These are phyloP conservation scores for Smittia sp. DNA, from an alignment of 2,888 invertebrate species.

Conservation along the genomic window DNA sequence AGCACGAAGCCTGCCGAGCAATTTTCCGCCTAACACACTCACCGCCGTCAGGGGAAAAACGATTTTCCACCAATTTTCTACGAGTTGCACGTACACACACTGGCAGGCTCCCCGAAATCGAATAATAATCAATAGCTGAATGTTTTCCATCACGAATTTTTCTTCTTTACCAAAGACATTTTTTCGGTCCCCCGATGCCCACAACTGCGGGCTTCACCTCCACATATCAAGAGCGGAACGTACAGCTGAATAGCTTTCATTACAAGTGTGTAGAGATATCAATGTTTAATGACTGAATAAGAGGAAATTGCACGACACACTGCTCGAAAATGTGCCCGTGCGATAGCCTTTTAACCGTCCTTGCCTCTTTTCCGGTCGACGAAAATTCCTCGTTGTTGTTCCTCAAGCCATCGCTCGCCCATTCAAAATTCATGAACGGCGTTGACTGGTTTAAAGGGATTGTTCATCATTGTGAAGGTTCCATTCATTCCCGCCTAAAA, in stretches of 20 bases:
- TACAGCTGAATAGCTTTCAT: conserved; percentile 15
- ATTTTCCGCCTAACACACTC: conserved; percentile 21
- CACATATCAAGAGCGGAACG: conserved; percentile 22
- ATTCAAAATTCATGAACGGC: conserved; percentile 33
- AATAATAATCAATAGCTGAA: conserved; percentile 41
- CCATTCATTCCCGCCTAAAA: not conserved
- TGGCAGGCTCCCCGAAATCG: conserved; percentile 28
- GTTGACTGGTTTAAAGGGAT: not conserved
- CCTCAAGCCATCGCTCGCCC: not conserved
- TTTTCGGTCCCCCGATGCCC: not conserved
- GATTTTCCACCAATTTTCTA: conserved; percentile 41
- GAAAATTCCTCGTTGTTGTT: no score
- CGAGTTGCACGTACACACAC: conserved; percentile 5
- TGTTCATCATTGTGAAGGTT: no score
- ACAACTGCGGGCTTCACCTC: not conserved
- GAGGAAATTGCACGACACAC: conserved; percentile 23
- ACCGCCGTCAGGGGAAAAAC: not conserved
- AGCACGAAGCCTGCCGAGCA: not conserved
- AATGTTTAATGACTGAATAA: conserved; percentile 34
- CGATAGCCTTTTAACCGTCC: conserved; percentile 33
- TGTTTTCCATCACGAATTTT: conserved; percentile 26
- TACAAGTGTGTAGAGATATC: conserved; percentile 27
- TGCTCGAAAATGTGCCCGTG: not conserved
- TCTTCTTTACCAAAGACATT: not conserved
- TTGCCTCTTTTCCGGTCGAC: not conserved